Conservation (phyloP, 2,888 invertebrate genomes). For the Cheilosia variabilis region DNA sequence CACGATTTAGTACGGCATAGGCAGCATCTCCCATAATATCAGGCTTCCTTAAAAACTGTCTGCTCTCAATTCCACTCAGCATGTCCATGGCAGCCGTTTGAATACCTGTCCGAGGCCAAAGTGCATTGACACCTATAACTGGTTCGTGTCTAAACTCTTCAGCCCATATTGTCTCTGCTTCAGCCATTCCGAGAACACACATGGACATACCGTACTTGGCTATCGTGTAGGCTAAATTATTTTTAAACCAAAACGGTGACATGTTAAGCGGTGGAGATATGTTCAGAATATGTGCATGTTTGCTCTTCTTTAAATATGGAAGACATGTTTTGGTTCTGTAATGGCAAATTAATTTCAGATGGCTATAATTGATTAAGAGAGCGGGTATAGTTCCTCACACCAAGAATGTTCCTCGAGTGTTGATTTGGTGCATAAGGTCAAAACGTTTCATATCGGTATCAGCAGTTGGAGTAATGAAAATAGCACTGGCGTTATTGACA, state of each 20-base stretch:
- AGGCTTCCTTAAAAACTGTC: conserved; percentile 82
- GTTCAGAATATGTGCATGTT: conserved; percentile 97
- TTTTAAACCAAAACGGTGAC: conserved; percentile 93
- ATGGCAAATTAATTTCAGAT: background rate
- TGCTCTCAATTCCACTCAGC: conserved; percentile 87
- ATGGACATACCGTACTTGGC: conserved; percentile 99
- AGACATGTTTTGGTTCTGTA: conserved; percentile 94
- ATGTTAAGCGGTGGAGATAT: conserved; percentile 97
- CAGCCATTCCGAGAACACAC: conserved; percentile 98
- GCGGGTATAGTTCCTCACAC: conserved; percentile 86
- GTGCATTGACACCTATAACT: conserved; percentile 94
- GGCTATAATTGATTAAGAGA: too few relatives aligned
- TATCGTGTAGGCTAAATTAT: conserved; percentile 98
- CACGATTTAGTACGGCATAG: conserved; percentile 84
- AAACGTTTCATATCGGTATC: conserved; percentile 97
- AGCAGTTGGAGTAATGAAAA: conserved; percentile 91
- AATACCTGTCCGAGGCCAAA: conserved; percentile 98
- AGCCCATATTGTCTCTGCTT: too few relatives aligned
- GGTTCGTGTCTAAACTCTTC: conserved; percentile 93
- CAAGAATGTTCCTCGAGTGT: conserved; percentile 97
- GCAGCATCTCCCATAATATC: conserved; percentile 84
- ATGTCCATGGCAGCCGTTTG: conserved; percentile 97
- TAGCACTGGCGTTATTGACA: conserved; percentile 98
- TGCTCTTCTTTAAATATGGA: conserved; percentile 93
- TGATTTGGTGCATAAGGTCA: conserved; percentile 97